Conservation (phyloP, 92 coral and sea anemone genomes). For the Metridium senile region DNA sequence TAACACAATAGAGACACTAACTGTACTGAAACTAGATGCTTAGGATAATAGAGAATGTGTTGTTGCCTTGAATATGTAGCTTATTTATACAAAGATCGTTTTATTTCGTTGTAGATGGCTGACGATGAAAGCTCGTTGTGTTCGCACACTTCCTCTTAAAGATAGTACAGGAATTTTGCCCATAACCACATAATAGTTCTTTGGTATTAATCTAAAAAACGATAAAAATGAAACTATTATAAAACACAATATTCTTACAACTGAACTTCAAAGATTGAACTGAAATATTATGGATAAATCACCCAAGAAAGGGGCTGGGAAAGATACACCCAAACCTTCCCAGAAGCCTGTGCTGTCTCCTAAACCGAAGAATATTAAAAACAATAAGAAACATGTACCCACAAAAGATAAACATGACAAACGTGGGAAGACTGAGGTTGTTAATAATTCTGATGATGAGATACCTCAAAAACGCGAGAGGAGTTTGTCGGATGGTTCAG, state of each 20-base stretch:
- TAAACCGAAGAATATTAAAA: constrained; percentile 10
- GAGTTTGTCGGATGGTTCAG: constrained; percentile 41
- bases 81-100: no score
- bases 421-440: not conserved
- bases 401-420: constrained; percentile 2
- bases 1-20: not conserved
- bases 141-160: not conserved
- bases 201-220: not conserved
- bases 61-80: no score
- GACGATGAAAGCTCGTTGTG: not conserved
- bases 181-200: not conserved
- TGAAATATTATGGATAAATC: constrained; percentile 19
- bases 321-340: constrained; percentile 8
- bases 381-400: not conserved
- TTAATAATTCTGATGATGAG: constrained; percentile 11
- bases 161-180: not conserved
- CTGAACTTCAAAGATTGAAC: not conserved
- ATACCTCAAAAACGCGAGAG: constrained; percentile 22
- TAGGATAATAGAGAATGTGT: no score
- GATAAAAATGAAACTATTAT: not conserved
- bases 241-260: not conserved
- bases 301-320: constrained; percentile 4
- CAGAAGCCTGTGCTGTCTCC: constrained; percentile 7
- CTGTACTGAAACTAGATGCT: not conserved
- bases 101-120: not conserved